Percentiles rank a stretch among this genome's conserved stretches.
These are phyloP conservation scores for Burhinus bistriatus DNA, from an alignment of 2,113 vertebrate species.

Conservation along the genomic window DNA sequence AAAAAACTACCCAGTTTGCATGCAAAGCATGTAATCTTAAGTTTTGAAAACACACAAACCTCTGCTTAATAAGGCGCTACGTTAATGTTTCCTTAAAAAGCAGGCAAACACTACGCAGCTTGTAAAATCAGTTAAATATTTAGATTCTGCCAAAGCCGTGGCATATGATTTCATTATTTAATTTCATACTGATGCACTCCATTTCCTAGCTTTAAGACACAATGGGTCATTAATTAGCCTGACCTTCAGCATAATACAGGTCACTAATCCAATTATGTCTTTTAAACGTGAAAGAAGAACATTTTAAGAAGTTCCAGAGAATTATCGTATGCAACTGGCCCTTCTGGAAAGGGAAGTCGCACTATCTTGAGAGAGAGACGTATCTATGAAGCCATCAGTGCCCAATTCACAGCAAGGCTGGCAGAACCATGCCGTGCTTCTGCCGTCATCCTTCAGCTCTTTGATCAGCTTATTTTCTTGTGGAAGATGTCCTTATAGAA, in stretches of 20 bases:
- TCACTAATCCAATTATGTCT: background rate
- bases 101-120: accelerated
- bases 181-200: background rate
- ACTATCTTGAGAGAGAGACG: background rate
- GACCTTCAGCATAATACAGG: background rate
- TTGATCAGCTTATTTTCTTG: background rate
- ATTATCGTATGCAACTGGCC: background rate
- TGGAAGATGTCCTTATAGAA: background rate
- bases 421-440: background rate
- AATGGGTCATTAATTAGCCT: background rate
- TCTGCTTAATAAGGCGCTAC: accelerated
- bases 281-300: background rate
- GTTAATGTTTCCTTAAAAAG: background rate
- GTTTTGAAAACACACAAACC: background rate
- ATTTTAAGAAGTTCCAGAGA: background rate
- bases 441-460: background rate
- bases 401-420: background rate
- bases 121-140: background rate
- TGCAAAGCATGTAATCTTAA: background rate
- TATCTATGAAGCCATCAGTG: background rate
- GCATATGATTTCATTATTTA: background rate
- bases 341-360: background rate
- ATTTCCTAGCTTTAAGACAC: background rate
- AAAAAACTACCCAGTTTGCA: background rate
- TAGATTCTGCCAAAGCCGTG: background rate